Base-by-base conservation (phyloP, 1,140 invertebrate genomes). In the Oscheius sp. region DNA sequence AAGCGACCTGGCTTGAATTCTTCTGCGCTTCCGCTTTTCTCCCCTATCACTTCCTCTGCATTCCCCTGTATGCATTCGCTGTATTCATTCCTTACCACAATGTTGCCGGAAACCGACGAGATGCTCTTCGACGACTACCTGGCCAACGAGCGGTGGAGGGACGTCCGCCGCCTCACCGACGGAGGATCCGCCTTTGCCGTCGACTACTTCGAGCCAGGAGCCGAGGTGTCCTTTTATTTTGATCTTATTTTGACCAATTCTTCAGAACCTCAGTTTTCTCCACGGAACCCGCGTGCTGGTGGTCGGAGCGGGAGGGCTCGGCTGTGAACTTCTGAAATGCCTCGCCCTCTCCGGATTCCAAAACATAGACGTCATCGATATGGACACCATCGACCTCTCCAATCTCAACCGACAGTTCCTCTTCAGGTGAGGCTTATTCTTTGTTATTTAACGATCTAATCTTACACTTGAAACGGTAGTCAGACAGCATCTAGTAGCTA, bases 381-480 rank as follows among this genome's bases (percentile, higher is more conserved):
- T 98, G 95, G 95, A 99, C 85, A 96, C 92, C 0, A 97, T 98
- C 78, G 95, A 99, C 85, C 86, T 99, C 55, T 97, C 95, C 2
- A 99, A 99, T 87, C 88, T 99, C 42, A 99, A 98, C 85, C 88
- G 95, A 68, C 95, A 99, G 83, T 99, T 99, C 86, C 85, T 99
- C 23, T 99, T 99, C 86, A 85, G 87, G 86, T 88, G 74, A 69
- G 35, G 75, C 10, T 18, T 15, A 52, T 32, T 36, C 46, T 80
- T 64, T 62, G 2, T 34, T 29, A n/a, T n/a, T n/a, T n/a, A n/a
- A n/a, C n/a, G n/a, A n/a, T n/a, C n/a, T n/a, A n/a, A n/a, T n/a
- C n/a, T n/a, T n/a, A n/a, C n/a, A n/a, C n/a, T n/a, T 23, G 42
- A 15, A 45, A 45, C 15, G 23, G 23, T 45, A 45, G 42, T 45